phyloP scores from a whole-genome alignment of 2,888 invertebrate species.

The Spicauda simplicius region DNA sequence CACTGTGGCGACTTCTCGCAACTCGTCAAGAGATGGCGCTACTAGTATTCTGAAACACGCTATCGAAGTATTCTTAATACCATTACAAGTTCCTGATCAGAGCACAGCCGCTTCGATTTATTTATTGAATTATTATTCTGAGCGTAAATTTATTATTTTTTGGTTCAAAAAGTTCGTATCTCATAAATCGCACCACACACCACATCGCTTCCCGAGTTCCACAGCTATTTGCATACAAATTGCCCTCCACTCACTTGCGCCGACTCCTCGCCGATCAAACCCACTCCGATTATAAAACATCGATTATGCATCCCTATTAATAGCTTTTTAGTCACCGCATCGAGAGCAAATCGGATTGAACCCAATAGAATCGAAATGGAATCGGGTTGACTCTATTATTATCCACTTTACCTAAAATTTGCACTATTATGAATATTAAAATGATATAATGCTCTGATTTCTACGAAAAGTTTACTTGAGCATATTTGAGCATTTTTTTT shows the following conservation, averaged over 20 bases:
- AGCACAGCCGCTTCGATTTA: too few species aligned
- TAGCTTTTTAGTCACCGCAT: constrained; percentile 29
- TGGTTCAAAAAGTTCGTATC: too few species aligned
- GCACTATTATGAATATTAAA: background rate
- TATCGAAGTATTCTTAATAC: too few species aligned
- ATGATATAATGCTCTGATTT: too few species aligned
- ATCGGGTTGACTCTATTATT: constrained; percentile 3
- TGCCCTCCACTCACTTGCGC: constrained; percentile 44
- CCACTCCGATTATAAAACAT: constrained; percentile 46
- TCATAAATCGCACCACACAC: constrained; percentile 7
- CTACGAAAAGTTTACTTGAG: too few species aligned
- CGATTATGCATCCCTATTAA: constrained; percentile 45
- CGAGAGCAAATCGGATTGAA: constrained; percentile 30
- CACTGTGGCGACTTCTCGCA: too few species aligned
- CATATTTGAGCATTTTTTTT: too few species aligned
- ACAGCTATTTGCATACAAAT: constrained; percentile 50
- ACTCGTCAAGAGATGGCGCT: too few species aligned
- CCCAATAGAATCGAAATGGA: constrained; percentile 8
- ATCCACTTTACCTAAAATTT: constrained; percentile 6
- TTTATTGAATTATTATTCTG: too few species aligned
- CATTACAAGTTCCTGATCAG: too few species aligned
- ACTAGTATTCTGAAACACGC: too few species aligned
- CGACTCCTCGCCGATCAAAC: constrained; percentile 38
- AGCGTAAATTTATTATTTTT: too few species aligned
- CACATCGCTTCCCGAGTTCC: constrained; percentile 31